Base-by-base conservation (phyloP, 2,888 invertebrate genomes). In the Laothoe populi region DNA sequence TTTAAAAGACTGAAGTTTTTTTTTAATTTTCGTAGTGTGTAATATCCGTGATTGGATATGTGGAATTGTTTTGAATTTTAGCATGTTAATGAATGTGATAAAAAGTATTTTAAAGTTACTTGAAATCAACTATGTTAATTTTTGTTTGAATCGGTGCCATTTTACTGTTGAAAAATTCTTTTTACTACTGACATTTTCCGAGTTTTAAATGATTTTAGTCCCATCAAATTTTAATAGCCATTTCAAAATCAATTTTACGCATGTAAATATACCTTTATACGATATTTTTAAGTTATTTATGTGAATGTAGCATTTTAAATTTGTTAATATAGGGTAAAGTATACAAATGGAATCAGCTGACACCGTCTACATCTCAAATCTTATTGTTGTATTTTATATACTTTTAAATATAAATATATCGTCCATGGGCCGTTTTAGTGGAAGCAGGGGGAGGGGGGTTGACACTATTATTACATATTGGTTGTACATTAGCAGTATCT, bases 261-360 rank as follows among this genome's bases (percentile, higher is more conserved):
- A 86, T 92, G 91, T 92, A 92, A 84, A 92, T 92, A 91, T 65
- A 57, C 40, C 23, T 76, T 75, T 76, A 79, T 73, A 74, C 63
- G 73, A 80, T 83, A 71, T 77, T 78, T 81, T 83, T 91, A 90
- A 92, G 84, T 91, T 90, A 92, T 92, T 92, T 92, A 92, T 92
- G 89, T 87, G 84, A 90, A 89, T 87, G 77, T 92, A 89, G 83
- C 75, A 80, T 86, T 85, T 84, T 83, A 57, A 76, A 81, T 80
- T 79, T 84, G 85, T 86, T 82, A 79, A 83, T 86, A 77, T 82
- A 85, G 85, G 78, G 66, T 80, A 77, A 82, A 72, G 65, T 78
- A 84, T 84, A 83, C 78, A 82, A 88, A 84, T 84, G 78, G 88
- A 90, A 92, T 92, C 90, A 91, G 89, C 90, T 92, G 86, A 91